Conservation (phyloP, 2,888 invertebrate genomes). For the Syrphus vitripennis region DNA sequence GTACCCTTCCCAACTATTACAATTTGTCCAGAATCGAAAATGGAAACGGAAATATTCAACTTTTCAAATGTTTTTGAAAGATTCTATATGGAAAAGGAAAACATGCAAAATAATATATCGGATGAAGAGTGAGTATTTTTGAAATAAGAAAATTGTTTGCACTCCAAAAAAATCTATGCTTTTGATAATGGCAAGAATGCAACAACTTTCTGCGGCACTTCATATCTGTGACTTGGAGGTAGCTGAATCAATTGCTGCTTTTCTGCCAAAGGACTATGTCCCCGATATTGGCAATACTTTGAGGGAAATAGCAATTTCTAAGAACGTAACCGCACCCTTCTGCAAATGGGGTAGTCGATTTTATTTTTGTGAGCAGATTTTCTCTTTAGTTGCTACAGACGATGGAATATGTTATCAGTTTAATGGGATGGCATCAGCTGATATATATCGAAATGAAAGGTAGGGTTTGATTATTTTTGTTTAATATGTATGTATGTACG, state of each 20-base stretch:
- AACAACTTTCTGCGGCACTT: slow-evolving; percentile 76
- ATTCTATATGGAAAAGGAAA: slow-evolving; percentile 73
- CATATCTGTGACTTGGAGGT: slow-evolving; percentile 79
- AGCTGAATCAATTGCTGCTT: slow-evolving; percentile 73
- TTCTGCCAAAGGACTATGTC: slow-evolving; percentile 72
- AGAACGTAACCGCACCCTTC: slow-evolving; percentile 78
- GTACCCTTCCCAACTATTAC: slow-evolving; percentile 79
- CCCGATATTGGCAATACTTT: slow-evolving; percentile 74
- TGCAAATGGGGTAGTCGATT: slow-evolving; percentile 78
- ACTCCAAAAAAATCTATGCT: neutral
- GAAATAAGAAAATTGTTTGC: neutral
- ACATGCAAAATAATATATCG: slow-evolving; percentile 65
- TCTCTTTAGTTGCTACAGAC: slow-evolving; percentile 78
- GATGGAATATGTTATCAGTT: slow-evolving; percentile 80
- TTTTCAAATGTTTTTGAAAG: slow-evolving; percentile 74
- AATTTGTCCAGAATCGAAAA: slow-evolving; percentile 80
- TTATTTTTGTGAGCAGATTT: slow-evolving; percentile 77
- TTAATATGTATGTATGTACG: no score
- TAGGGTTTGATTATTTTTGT: neutral
- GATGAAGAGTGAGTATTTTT: slow-evolving; percentile 70
- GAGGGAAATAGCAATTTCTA: slow-evolving; percentile 76
- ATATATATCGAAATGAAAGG: slow-evolving; percentile 77
- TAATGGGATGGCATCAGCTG: slow-evolving; percentile 77
- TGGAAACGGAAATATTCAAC: slow-evolving; percentile 76
- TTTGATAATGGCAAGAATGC: slow-evolving; percentile 72